These are phyloP conservation scores for Caranx ignobilis DNA, from an alignment of 2,113 vertebrate genomes.

Conservation along the genomic window DNA sequence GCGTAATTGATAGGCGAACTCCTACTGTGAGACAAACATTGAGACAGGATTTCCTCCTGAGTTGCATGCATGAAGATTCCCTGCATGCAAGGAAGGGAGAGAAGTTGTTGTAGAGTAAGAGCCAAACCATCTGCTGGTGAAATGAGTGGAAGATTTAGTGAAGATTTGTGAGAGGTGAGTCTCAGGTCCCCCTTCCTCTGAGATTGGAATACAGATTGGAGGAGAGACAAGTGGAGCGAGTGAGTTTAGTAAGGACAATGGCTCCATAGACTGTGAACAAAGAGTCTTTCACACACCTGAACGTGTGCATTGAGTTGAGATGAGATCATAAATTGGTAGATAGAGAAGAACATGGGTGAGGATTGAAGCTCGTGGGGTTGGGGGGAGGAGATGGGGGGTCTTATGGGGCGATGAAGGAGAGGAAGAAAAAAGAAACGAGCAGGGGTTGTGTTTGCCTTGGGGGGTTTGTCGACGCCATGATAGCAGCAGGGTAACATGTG, in stretches of 20 bases:
- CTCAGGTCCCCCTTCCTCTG: constrained; percentile 58
- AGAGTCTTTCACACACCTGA: constrained; percentile 72
- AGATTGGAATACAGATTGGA: constrained; percentile 57
- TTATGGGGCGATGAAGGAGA: constrained; percentile 27
- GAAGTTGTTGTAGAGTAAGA: constrained; percentile 24
- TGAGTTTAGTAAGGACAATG: constrained; percentile 65
- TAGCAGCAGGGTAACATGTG: constrained; percentile 57
- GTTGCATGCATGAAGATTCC: constrained; percentile 50
- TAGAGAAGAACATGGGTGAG: constrained; percentile 48
- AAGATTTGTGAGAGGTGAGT: constrained; percentile 74
- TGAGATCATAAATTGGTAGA: constrained; percentile 65
- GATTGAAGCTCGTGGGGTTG: constrained; percentile 45
- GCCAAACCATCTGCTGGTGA: constrained; percentile 66
- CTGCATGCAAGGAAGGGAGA: constrained; percentile 20
- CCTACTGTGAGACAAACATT: constrained; percentile 52
- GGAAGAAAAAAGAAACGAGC: not conserved
- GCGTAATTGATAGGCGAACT: constrained; percentile 72
- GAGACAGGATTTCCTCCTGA: constrained; percentile 71
- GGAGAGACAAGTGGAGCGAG: constrained; percentile 26
- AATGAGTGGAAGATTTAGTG: constrained; percentile 58
- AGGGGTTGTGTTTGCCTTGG: constrained; percentile 52
- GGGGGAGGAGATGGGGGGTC: constrained; percentile 9
- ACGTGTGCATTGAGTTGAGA: constrained; percentile 42
- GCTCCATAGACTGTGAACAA: constrained; percentile 73
- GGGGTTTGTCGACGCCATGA: constrained; percentile 46